Evolutionary conservation across 1,140 invertebrate genomes (phyloP).

Genomic region (Rhysida immarginata): DNA sequence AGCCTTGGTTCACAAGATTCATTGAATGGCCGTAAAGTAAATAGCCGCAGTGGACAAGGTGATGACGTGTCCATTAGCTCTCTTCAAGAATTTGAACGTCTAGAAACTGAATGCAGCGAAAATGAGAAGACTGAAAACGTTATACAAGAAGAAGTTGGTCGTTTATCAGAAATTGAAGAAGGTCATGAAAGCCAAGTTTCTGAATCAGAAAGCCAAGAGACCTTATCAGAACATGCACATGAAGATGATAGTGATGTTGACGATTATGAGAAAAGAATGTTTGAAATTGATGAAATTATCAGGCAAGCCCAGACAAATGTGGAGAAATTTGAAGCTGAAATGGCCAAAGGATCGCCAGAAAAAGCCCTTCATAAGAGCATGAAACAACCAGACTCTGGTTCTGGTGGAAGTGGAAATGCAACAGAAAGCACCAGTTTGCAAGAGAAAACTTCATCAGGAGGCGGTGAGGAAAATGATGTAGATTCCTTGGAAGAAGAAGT

Average conservation of each 20-base stretch:
- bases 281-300: slow-evolving; percentile 57
- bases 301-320: slow-evolving; percentile 50
- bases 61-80: slow-evolving; percentile 84
- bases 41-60: slow-evolving; percentile 39
- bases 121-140: slow-evolving; percentile 62
- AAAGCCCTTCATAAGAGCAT: slow-evolving; percentile 12
- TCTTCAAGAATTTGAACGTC: slow-evolving; percentile 81
- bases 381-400: neutral
- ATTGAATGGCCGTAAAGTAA: slow-evolving; percentile 40
- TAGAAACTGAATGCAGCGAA: slow-evolving; percentile 74
- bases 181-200: slow-evolving; percentile 45
- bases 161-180: slow-evolving; percentile 55
- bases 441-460: slow-evolving; percentile 31
- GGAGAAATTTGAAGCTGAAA: slow-evolving; percentile 38
- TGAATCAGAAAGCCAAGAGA: slow-evolving; percentile 49
- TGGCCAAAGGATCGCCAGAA: neutral
- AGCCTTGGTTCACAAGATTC: slow-evolving; percentile 22
- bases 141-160: slow-evolving; percentile 62
- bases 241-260: slow-evolving; percentile 31
- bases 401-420: slow-evolving; percentile 25
- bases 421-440: slow-evolving; percentile 23
- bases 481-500: slow-evolving; percentile 12
- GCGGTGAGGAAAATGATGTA: slow-evolving; percentile 12
- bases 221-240: slow-evolving; percentile 32
- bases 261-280: slow-evolving; percentile 52